These are phyloP conservation scores for Myioborus melanocephalus DNA, from an alignment of 2,797 vertebrate species.

Conservation along the genomic window DNA sequence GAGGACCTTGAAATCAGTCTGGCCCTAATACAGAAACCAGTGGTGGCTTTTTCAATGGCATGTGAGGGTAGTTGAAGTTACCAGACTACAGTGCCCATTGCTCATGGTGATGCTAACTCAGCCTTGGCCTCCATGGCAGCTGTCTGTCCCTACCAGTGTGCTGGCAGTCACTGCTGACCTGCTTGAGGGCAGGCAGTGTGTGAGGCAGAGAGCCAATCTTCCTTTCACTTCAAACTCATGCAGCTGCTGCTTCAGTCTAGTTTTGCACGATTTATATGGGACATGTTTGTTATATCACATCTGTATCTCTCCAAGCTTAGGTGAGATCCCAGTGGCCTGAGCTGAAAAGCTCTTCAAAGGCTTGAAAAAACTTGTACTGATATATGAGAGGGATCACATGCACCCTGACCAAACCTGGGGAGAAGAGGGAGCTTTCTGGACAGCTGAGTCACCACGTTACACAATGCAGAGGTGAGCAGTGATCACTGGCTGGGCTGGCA, in stretches of 20 bases:
- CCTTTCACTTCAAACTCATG: neutral
- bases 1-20: neutral
- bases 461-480: neutral
- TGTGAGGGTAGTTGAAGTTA: neutral
- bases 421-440: neutral
- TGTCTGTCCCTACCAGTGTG: neutral
- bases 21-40: neutral
- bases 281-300: rapidly evolving
- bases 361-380: neutral
- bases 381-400: neutral
- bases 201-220: neutral
- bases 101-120: neutral
- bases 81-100: neutral
- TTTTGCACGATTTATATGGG: neutral
- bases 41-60: neutral
- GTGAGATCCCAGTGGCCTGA: neutral
- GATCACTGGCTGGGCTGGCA: neutral
- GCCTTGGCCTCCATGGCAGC: rapidly evolving
- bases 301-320: neutral
- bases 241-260: neutral
- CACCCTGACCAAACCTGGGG: neutral
- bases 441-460: neutral
- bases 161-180: neutral
- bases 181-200: rapidly evolving
- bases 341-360: neutral